Evolutionary conservation across 2,797 vertebrate genomes (phyloP).

Genomic region (Avahi laniger): DNA sequence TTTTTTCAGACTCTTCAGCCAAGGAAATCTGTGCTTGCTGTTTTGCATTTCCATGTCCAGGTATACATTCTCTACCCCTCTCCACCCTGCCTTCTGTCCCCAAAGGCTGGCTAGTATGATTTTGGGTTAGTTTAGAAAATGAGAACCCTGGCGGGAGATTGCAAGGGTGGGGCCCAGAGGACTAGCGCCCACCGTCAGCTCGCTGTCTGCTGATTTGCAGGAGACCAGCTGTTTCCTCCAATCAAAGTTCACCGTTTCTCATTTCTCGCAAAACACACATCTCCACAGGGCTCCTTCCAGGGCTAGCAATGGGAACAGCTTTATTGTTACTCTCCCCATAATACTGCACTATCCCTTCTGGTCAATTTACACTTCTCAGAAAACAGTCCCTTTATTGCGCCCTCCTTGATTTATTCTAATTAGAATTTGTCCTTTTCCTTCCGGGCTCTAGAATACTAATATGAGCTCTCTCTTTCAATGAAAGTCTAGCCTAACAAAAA

Average conservation of each 20-base stretch:
- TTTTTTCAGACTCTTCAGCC: not conserved
- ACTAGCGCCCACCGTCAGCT: rapidly evolving
- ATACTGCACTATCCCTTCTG: not conserved
- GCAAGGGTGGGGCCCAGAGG: not conserved
- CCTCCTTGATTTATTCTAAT: not conserved
- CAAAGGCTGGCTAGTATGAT: not conserved
- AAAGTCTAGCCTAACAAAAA: not conserved
- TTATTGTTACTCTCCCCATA: not conserved
- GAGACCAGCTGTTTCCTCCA: not conserved
- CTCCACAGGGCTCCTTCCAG: not conserved
- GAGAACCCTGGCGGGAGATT: not conserved
- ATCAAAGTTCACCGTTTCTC: not conserved
- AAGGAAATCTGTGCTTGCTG: not conserved
- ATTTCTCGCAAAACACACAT: not conserved
- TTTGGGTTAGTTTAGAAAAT: not conserved
- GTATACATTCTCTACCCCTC: not conserved
- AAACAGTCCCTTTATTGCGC: not conserved
- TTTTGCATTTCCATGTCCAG: not conserved
- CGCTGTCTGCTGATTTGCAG: not conserved
- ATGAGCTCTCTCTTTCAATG: not conserved
- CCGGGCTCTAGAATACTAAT: not conserved
- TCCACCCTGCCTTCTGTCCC: not conserved
- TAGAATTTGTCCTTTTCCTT: not conserved
- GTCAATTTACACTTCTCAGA: not conserved
- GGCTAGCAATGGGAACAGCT: not conserved